Evolutionary conservation across 2,888 invertebrate species (phyloP).

Genomic region (Portevinia maculata): DNA sequence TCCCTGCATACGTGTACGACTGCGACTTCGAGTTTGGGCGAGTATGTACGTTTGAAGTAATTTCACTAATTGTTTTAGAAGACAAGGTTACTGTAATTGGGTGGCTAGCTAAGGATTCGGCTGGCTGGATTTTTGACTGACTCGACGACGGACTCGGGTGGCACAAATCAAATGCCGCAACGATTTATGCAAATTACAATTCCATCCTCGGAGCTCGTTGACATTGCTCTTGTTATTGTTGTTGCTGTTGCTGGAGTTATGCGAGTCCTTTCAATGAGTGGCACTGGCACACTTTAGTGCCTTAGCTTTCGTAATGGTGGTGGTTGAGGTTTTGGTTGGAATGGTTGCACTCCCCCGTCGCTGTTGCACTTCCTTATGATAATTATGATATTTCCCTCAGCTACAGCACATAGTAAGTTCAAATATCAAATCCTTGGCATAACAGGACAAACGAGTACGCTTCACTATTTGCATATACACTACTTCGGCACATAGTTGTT

Average conservation of each 20-base stretch:
- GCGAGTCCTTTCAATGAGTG: conserved; percentile 28
- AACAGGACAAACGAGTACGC: conserved; percentile 69
- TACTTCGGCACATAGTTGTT: conserved; percentile 40
- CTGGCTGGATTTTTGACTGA: conserved; percentile 34
- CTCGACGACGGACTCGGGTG: conserved; percentile 18
- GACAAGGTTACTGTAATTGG: conserved; percentile 39
- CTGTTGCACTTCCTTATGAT: conserved; percentile 46
- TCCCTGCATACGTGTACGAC: conserved; percentile 11
- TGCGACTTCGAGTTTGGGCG: neutral
- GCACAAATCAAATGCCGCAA: conserved; percentile 59
- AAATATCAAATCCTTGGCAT: conserved; percentile 73
- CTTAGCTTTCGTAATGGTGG: conserved; percentile 12
- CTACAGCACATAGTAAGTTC: conserved; percentile 68
- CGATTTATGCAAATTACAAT: conserved; percentile 70
- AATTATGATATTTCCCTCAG: conserved; percentile 59
- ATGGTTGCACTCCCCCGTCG: neutral
- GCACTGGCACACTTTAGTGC: conserved; percentile 15
- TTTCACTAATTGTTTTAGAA: conserved; percentile 52
- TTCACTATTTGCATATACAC: conserved; percentile 66
- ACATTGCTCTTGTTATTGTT: conserved; percentile 56
- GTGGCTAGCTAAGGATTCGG: conserved; percentile 36
- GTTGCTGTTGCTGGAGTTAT: conserved; percentile 1
- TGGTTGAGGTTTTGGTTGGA: neutral
- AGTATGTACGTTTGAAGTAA: conserved; percentile 23
- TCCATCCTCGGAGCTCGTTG: conserved; percentile 61